phyloP scores from a whole-genome alignment of 2,113 vertebrate species.

The Columbina picui region DNA sequence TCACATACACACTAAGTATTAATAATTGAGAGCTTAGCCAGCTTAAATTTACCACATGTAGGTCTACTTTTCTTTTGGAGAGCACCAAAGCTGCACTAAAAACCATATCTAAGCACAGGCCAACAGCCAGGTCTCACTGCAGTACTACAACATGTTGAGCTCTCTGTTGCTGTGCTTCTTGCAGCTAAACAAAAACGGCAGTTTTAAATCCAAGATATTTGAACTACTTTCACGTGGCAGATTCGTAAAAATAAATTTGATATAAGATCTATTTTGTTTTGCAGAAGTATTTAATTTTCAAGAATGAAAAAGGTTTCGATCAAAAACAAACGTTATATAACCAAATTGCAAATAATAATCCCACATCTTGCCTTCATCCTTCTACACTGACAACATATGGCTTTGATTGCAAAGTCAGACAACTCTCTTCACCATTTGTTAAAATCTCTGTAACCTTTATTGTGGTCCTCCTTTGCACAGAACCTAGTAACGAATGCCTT shows the following conservation, averaged over 20 bases:
- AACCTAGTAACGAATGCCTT: background rate
- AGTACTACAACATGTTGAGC: background rate
- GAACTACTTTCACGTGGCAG: background rate
- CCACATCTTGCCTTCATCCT: background rate
- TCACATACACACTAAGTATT: background rate
- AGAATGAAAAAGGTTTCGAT: background rate
- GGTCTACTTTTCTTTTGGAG: no score
- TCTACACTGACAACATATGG: background rate
- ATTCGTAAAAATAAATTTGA: background rate
- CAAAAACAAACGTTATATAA: background rate
- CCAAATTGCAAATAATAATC: background rate
- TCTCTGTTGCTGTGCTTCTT: background rate
- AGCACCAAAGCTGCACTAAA: no score
- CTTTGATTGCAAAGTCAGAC: background rate
- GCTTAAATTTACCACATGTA: fast-evolving
- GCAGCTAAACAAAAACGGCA: background rate
- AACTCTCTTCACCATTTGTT: background rate
- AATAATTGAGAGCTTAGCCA: background rate
- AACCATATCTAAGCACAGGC: fast-evolving
- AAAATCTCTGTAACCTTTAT: background rate
- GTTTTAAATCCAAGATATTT: background rate
- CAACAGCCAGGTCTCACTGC: background rate
- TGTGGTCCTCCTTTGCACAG: background rate
- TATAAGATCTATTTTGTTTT: background rate
- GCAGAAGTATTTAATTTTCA: background rate